Base-by-base conservation (phyloP, 2,888 invertebrate species). In the Mantis religiosa region DNA sequence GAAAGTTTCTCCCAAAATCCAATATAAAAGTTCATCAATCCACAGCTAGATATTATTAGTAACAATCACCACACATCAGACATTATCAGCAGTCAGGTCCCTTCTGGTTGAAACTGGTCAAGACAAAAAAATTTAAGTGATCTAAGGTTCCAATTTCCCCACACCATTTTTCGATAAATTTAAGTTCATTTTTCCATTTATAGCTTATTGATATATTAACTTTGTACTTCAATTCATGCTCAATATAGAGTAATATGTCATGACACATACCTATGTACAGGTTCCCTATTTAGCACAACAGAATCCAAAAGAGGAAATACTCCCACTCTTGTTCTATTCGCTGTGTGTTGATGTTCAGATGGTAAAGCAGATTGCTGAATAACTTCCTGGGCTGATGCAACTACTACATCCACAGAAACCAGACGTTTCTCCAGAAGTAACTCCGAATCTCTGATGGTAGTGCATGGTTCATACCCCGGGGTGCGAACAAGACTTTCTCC, bases 261-360 rank as follows among this genome's bases (percentile, higher is more conserved):
- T 41, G 41, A 12, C 12, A 41, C n/a, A 14, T 94, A 96, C 96
- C 95, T 95, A 92, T 95, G 94, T 89, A 95, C 94, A 83, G 96
- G 96, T 91, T 96, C 96, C 93, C 96, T 96, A 92, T 96, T 97
- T 90, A 98, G 94, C 89, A 96, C 94, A 81, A 95, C 95, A 90
- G 94, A 95, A 93, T 98, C 97, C 90, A 99, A 95, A 83, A 97
- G 93, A 87, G 99, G 99, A 94, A 99, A 98, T 92, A 95, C 97
- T 93, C 90, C 97, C 95, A 94, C 81, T n/a, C 81, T 28, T 82
- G 84, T 30, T 25, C 27, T 84, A 47, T 82, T 28, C 6, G 28
- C 54, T 88, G 91, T 90, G 88, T 90, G 90, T 83, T 89, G 90
- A 90, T 90, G 90, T 34, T 88, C 86, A 82, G 91, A 88, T 71